Base-by-base conservation (phyloP, 1,140 invertebrate species). In the Drosophila suzukii region DNA sequence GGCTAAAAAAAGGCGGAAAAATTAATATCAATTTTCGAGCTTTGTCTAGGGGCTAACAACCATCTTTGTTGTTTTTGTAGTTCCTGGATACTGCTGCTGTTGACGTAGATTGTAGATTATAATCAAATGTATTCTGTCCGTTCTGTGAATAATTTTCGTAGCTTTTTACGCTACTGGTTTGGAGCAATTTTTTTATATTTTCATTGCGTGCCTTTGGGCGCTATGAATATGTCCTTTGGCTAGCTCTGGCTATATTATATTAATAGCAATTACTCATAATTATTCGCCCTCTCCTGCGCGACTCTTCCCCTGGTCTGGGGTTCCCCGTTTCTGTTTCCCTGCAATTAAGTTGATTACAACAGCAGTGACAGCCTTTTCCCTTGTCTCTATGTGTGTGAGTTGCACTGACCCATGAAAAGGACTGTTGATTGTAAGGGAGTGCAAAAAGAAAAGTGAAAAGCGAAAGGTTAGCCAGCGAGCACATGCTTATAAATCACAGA, bases 1-100 rank as follows among this genome's bases (percentile, higher is more conserved):
- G 49, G 38, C 20, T 54, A 74, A 75, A 50, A 70, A 57, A 60
- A 76, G 44, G 53, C 51, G 53, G 30, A 71, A 78, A 78, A 84
- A 88, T 88, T 88, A 88, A 88, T 89, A 88, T 88, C 84, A 88
- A 88, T 89, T 89, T 88, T 89, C 53, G 74, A 80, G 84, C 83
- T 89, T 88, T 88, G 83, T 80, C 73, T 89, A 79, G 63, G 77
- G 51, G 59, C 62, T 58, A 75, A 78, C 71, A 76, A 74, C 70
- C 56, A 24, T 46, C 58, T 53, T 61, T 56, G 63, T 72, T 70
- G 58, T 68, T 53, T 38, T 56, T 55, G 20, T 36, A 57, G 59
- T 71, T 54, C 49, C 56, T 54, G 60, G 17, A 20, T 58, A 12
- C 54, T 55, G 56, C 75, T 78, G 65, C 54, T 72, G 75, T 78